These are phyloP conservation scores for Mylabris phalerata DNA, from an alignment of 1,140 invertebrate genomes.

Conservation along the genomic window DNA sequence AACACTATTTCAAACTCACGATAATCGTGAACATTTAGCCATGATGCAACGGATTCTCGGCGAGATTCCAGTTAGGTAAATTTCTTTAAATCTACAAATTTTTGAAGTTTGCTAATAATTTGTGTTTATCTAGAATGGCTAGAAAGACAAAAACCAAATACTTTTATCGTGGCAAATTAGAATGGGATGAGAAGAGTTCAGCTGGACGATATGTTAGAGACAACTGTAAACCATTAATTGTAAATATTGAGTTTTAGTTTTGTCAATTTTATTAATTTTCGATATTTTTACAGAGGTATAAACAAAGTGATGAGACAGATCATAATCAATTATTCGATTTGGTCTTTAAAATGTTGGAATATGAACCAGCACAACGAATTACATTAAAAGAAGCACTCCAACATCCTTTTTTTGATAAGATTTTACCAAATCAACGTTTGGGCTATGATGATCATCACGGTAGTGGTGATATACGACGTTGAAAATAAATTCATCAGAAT, in stretches of 20 bases:
- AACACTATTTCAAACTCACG: slow-evolving; percentile 99
- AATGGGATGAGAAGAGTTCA: slow-evolving; percentile 91
- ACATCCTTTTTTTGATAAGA: slow-evolving; percentile 90
- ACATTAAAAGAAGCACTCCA: slow-evolving; percentile 80
- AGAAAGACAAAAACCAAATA: slow-evolving; percentile 97
- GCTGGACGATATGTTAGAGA: slow-evolving; percentile 95
- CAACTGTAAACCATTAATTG: slow-evolving; percentile 92
- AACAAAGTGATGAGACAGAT: slow-evolving; percentile 81
- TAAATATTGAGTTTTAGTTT: slow-evolving; percentile 46
- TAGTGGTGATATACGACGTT: slow-evolving; percentile 46
- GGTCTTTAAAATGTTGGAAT: slow-evolving; percentile 93
- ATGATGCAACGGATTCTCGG: slow-evolving; percentile 99
- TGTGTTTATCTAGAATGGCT: slow-evolving; percentile 64
- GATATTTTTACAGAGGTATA: slow-evolving; percentile 71
- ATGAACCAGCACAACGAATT: slow-evolving; percentile 87
- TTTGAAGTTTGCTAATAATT: slow-evolving; percentile 17
- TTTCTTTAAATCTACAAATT: slow-evolving; percentile 1
- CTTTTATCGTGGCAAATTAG: slow-evolving; percentile 88
- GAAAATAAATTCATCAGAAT: not conserved
- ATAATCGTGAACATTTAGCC: slow-evolving; percentile 97
- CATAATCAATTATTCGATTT: slow-evolving; percentile 91
- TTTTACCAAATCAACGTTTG: slow-evolving; percentile 66
- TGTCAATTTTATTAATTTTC: slow-evolving; percentile 2
- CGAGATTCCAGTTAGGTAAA: slow-evolving; percentile 79
- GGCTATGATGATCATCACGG: slow-evolving; percentile 43